These are phyloP conservation scores for Tetragonisca angustula DNA, from an alignment of 2,888 invertebrate genomes.

Conservation along the genomic window DNA sequence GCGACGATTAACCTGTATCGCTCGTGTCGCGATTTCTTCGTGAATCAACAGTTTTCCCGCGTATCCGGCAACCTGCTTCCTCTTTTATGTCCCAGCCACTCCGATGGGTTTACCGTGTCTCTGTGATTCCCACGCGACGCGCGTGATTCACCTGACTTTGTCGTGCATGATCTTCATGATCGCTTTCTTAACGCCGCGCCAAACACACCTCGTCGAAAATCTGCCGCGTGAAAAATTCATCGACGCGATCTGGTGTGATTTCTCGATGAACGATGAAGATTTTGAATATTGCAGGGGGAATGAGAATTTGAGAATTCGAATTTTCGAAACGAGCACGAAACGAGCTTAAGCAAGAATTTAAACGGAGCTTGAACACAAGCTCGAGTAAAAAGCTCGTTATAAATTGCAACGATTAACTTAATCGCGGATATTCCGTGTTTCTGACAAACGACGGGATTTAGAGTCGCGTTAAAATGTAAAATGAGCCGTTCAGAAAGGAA, in stretches of 20 bases:
- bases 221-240: background rate
- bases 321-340: background rate
- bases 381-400: background rate
- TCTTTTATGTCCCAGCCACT: constrained; percentile 11
- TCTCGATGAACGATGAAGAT: background rate
- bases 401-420: background rate
- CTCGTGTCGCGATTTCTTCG: constrained; percentile 35
- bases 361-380: background rate
- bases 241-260: background rate
- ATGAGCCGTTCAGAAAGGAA: background rate
- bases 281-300: background rate
- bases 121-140: constrained; percentile 55
- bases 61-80: constrained; percentile 35
- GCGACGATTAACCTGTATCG: constrained; percentile 55
- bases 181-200: constrained; percentile 23
- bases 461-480: background rate
- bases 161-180: constrained; percentile 39
- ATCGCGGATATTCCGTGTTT: background rate
- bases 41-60: constrained; percentile 52
- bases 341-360: background rate
- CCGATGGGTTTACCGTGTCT: constrained; percentile 49
- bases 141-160: constrained; percentile 54
- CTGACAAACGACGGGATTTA: background rate
- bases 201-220: background rate
- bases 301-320: background rate